phyloP scores from a whole-genome alignment of 2,113 vertebrate species.

The Pholis gunnellus region DNA sequence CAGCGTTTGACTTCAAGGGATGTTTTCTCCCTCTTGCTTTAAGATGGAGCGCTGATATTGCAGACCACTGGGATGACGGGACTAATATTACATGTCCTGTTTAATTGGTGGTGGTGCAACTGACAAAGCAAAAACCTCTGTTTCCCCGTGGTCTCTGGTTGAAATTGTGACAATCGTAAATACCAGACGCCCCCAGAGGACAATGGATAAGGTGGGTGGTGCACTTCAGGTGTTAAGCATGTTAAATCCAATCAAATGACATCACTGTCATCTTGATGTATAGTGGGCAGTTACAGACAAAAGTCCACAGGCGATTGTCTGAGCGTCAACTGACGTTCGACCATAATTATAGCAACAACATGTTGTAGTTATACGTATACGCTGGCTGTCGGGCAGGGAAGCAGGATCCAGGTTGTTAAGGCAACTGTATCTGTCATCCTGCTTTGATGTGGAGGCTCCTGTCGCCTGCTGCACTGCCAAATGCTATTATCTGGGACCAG shows the following conservation, averaged over 20 bases:
- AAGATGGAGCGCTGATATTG: constrained; percentile 57
- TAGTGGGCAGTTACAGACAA: not conserved
- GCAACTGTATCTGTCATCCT: constrained; percentile 47
- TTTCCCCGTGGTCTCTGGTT: constrained; percentile 23
- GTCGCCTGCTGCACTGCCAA: constrained; percentile 27
- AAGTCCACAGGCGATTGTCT: not conserved
- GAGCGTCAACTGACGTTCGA: not conserved
- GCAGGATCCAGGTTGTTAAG: constrained; percentile 46
- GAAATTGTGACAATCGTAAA: constrained; percentile 15
- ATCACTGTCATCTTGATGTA: not conserved
- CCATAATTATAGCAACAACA: constrained; percentile 26
- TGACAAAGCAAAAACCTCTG: constrained; percentile 30
- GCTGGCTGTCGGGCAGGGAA: constrained; percentile 25
- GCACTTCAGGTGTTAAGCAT: not conserved
- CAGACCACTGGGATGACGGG: constrained; percentile 46
- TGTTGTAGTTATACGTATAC: constrained; percentile 35
- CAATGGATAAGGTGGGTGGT: not conserved
- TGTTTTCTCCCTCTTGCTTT: constrained; percentile 62
- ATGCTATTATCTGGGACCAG: constrained; percentile 6
- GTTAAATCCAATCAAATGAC: not conserved
- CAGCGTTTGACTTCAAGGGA: constrained; percentile 70
- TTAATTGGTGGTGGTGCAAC: constrained; percentile 49
- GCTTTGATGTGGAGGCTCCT: constrained; percentile 38
- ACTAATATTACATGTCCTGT: constrained; percentile 49
- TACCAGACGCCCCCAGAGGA: constrained; percentile 4